Base-by-base conservation (phyloP, 2,888 invertebrate genomes). In the Myopa tessellatipennis region DNA sequence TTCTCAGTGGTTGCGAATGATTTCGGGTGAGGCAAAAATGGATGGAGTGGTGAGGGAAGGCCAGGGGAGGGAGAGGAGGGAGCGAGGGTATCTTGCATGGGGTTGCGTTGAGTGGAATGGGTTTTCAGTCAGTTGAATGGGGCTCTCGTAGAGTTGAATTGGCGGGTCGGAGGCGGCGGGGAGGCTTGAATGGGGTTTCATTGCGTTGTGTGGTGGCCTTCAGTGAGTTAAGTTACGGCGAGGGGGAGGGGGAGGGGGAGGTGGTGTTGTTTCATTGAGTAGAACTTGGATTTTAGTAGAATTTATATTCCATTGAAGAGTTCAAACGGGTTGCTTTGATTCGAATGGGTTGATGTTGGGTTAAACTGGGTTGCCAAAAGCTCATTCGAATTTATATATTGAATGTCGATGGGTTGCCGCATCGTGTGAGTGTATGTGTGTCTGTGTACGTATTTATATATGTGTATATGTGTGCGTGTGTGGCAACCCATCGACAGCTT, bases 401-500 rank as follows among this genome's bases (percentile, higher is more conserved):
- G 70, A 67, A 74, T 68, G 74, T 14, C 74, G 40, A 68, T 55
- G 74, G 16, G n/a, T 55, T 18, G 45, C 45, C 45, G 10, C 45
- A 45, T 45, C 45, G 45, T 10, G 45, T 45, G 45, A 14, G 16
- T 40, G 61, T 45, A 16, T 67, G 34, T 36, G 55, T 55, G 12
- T 18, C 16, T 18, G 68, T 34, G 61, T 58, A 1, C 2, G 26
- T 34, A 6, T 40, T 45, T 61, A 16, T 26, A 2, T 26, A 2
- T 34, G 16, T 40, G 61, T 61, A 18, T 74, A 36, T 36, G 55
- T 55, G 12, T 18, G 34, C 36, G 68, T 34, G 68, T 34, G 26
- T 26, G 26, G 26, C 58, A 73, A 76, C 26, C 76, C 70, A 76
- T 76, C 68, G 76, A 76, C 76, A 76, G 76, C 76, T 76, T 76